Evolutionary conservation across 1,140 invertebrate genomes (phyloP).

Genomic region (Octopus bimaculoides): DNA sequence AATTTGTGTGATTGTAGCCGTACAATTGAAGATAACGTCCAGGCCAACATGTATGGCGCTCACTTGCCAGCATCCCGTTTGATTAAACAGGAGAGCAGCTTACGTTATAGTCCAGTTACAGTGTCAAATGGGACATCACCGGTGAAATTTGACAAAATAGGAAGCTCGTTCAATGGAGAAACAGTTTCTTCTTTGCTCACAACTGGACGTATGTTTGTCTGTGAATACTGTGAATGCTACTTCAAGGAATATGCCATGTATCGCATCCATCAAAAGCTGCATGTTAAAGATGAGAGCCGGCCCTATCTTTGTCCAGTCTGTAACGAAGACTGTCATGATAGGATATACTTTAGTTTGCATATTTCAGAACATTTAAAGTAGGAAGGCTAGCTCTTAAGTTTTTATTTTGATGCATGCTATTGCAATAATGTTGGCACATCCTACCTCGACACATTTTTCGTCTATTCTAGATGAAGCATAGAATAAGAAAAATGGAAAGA

Average conservation of each 20-base stretch:
- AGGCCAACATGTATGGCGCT: constrained; percentile 10
- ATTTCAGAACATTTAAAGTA: constrained; percentile 45
- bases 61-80: neutral
- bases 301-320: constrained; percentile 47
- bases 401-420: constrained; percentile 4
- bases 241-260: constrained; percentile 52
- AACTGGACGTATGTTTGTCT: constrained; percentile 44
- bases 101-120: neutral
- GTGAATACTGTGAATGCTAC: constrained; percentile 47
- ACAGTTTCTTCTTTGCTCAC: constrained; percentile 37
- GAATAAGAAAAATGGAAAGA: too few species aligned
- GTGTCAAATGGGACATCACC: constrained; percentile 8
- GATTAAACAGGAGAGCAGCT: neutral
- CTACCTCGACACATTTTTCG: neutral
- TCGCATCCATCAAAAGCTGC: constrained; percentile 45
- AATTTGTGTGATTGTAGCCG: constrained; percentile 12
- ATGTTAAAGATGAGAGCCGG: constrained; percentile 31
- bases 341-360: constrained; percentile 44
- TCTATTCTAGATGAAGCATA: too few species aligned
- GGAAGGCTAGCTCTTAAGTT: neutral
- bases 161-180: constrained; percentile 28
- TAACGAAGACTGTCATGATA: constrained; percentile 47
- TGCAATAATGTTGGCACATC: constrained; percentile 2
- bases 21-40: neutral
- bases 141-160: constrained; percentile 2